Percentiles rank a stretch among this genome's conserved stretches.
phyloP scores from a whole-genome alignment of 2,113 vertebrate species.

The Calonectris borealis region DNA sequence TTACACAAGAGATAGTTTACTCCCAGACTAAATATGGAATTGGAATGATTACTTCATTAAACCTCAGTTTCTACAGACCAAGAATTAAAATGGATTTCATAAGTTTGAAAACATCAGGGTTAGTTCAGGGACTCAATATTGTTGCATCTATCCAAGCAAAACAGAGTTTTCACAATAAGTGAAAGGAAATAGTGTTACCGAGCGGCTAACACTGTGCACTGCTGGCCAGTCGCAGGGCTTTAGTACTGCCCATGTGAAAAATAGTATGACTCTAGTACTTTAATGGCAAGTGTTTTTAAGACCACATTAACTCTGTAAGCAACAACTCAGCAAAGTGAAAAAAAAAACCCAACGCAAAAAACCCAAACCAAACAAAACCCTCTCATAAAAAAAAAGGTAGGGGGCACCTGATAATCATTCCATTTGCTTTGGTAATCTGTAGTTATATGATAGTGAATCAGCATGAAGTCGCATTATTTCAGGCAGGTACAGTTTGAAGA shows the following conservation, averaged over 20 bases:
- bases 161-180: constrained; percentile 66
- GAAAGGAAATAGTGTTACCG: constrained; percentile 55
- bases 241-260: constrained; percentile 43
- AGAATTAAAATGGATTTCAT: constrained; percentile 70
- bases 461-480: neutral
- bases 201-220: neutral
- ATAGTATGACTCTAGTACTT: neutral
- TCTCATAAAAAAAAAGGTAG: neutral
- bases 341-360: neutral
- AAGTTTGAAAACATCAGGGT: constrained; percentile 65
- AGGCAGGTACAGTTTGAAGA: neutral
- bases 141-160: constrained; percentile 64
- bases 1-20: neutral
- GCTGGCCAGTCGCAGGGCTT: neutral
- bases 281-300: neutral
- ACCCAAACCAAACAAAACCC: neutral
- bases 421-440: neutral
- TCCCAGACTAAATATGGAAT: constrained; percentile 18
- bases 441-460: neutral
- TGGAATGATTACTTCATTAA: constrained; percentile 65
- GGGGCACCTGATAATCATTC: neutral
- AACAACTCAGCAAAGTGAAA: neutral
- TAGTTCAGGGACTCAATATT: constrained; percentile 24
- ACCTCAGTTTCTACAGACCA: constrained; percentile 57
- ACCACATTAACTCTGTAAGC: neutral